Evolutionary conservation across 53 echinoderm and acorn worm genomes (phyloP).

Genomic region (Holothuria scabra): DNA sequence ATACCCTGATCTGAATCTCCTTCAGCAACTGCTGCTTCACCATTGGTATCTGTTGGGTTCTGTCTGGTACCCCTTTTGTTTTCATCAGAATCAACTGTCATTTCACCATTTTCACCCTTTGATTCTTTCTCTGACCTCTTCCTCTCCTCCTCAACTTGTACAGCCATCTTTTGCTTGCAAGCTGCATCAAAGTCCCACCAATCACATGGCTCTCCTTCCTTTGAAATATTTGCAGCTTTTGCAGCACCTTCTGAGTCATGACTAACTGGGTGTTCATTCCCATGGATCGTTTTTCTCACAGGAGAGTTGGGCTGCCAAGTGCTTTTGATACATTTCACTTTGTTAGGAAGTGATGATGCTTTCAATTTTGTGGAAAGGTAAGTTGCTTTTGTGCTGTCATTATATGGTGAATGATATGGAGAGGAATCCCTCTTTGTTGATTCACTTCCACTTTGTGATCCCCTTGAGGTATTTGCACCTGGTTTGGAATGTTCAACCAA

Average conservation of each 20-base stretch:
- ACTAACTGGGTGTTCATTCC: background rate
- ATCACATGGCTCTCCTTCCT: background rate
- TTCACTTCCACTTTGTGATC: background rate
- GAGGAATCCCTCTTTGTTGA: background rate
- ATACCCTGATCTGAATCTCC: background rate
- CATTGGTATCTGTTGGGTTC: background rate
- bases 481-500: no score
- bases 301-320: no score
- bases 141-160: background rate
- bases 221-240: background rate
- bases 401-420: constrained; percentile 24
- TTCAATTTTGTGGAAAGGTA: constrained; percentile 30
- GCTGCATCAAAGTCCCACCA: background rate
- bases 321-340: no score
- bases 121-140: background rate
- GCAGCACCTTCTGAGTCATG: background rate
- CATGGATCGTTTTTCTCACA: no score
- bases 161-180: no score
- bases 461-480: background rate
- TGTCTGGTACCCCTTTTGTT: background rate
- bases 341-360: background rate
- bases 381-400: constrained; percentile 36
- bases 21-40: background rate
- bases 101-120: background rate
- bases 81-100: background rate